Evolutionary conservation across 2,797 vertebrate genomes (phyloP).

Genomic region (Eutrigla gurnardus): DNA sequence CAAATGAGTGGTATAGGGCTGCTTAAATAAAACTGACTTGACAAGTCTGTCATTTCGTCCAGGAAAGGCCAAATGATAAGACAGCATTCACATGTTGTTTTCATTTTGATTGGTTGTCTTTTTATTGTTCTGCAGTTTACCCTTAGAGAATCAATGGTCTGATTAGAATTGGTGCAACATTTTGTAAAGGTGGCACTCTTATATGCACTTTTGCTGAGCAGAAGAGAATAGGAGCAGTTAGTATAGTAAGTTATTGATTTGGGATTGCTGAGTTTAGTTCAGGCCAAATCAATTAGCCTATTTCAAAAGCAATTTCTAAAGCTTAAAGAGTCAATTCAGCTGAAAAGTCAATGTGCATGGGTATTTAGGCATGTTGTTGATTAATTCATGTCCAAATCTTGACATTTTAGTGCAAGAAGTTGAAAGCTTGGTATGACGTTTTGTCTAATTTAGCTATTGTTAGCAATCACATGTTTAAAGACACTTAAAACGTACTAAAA

Average conservation of each 20-base stretch:
- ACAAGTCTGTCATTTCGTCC: not conserved
- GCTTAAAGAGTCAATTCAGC: too few species aligned
- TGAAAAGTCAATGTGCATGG: too few species aligned
- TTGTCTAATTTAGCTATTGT: too few species aligned
- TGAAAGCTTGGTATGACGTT: too few species aligned
- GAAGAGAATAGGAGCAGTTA: not conserved
- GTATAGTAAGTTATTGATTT: not conserved
- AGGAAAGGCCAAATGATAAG: not conserved
- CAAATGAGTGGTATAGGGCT: not conserved
- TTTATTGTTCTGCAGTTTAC: not conserved
- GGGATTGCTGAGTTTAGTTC: not conserved
- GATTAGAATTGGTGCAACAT: not conserved
- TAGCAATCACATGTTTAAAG: too few species aligned
- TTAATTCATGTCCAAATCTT: too few species aligned
- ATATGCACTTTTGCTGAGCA: not conserved
- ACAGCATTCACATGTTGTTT: not conserved
- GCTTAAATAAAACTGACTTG: not conserved
- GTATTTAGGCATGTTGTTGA: too few species aligned
- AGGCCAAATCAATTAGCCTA: too few species aligned
- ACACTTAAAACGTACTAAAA: too few species aligned
- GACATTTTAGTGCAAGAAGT: too few species aligned
- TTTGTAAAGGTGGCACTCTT: not conserved
- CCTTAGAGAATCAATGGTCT: too few species aligned
- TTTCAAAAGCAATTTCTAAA: not conserved
- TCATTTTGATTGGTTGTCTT: not conserved